These are phyloP conservation scores for Petrocephalus schoutedeni DNA, from an alignment of 2,797 vertebrate genomes.

Conservation along the genomic window DNA sequence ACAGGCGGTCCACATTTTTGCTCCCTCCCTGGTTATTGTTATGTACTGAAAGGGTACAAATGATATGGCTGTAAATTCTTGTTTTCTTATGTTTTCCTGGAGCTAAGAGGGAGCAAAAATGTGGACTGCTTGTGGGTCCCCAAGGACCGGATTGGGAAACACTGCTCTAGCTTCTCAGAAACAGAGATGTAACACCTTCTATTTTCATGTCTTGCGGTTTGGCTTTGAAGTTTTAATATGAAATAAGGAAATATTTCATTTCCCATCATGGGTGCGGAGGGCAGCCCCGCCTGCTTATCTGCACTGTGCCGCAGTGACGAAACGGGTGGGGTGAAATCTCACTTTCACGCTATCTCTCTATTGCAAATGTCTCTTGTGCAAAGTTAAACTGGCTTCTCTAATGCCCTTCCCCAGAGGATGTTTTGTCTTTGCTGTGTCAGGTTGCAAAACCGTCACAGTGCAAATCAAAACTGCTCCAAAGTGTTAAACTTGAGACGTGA, in stretches of 20 bases:
- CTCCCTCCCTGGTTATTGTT: background rate
- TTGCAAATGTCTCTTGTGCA: slow-evolving; percentile 8
- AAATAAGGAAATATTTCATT: slow-evolving; percentile 68
- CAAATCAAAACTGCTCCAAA: background rate
- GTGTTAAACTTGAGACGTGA: background rate
- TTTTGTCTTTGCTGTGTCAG: background rate
- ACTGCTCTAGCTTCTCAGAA: slow-evolving; percentile 22
- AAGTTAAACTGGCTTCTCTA: background rate
- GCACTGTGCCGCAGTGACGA: slow-evolving; percentile 38
- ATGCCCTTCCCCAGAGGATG: background rate
- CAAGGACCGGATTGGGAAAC: background rate
- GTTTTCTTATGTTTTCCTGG: slow-evolving; percentile 20
- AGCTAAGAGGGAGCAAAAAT: background rate
- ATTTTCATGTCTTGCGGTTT: slow-evolving; percentile 67
- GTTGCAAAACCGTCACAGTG: background rate
- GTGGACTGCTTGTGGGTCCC: background rate
- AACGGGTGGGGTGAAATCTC: slow-evolving; percentile 31
- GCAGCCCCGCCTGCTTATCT: slow-evolving; percentile 40
- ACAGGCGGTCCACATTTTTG: background rate
- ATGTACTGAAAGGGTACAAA: slow-evolving; percentile 28
- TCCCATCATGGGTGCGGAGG: slow-evolving; percentile 55
- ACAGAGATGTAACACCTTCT: slow-evolving; percentile 35
- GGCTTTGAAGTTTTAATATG: slow-evolving; percentile 40
- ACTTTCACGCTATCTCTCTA: background rate
- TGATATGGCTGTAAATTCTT: slow-evolving; percentile 17